Conservation (phyloP, 2,113 vertebrate species). For the Phodopus roborovskii region DNA sequence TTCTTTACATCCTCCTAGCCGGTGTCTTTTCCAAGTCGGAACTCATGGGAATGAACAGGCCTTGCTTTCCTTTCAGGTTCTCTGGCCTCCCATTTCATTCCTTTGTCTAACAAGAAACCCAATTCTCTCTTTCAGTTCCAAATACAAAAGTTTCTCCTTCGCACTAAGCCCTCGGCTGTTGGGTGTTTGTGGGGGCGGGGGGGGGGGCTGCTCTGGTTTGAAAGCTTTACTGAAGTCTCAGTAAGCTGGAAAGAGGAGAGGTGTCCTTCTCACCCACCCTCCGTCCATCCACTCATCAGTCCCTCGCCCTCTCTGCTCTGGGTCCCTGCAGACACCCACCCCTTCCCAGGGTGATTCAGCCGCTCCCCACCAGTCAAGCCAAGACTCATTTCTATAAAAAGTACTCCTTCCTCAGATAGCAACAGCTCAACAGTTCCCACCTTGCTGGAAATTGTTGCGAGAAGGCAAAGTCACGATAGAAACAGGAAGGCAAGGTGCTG, state of each 20-base stretch:
- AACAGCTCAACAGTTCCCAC: background rate
- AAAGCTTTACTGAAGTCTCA: background rate
- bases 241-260: background rate
- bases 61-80: background rate
- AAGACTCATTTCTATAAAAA: background rate
- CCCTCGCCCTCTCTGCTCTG: background rate
- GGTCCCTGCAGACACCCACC: background rate
- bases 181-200: background rate
- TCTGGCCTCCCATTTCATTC: background rate
- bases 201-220: background rate
- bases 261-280: background rate
- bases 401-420: background rate
- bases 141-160: background rate
- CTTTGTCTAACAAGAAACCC: background rate
- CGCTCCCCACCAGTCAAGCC: background rate
- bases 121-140: conserved; percentile 19
- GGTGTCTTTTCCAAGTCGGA: background rate
- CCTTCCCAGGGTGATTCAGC: background rate
- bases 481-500: background rate
- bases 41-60: background rate
- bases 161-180: background rate
- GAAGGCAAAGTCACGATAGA: background rate
- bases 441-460: background rate
- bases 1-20: background rate
- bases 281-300: background rate